Evolutionary conservation across 2,113 vertebrate species (phyloP), one percentile per base, ranked within the genome.

Genomic region (Origma solitaria): DNA sequence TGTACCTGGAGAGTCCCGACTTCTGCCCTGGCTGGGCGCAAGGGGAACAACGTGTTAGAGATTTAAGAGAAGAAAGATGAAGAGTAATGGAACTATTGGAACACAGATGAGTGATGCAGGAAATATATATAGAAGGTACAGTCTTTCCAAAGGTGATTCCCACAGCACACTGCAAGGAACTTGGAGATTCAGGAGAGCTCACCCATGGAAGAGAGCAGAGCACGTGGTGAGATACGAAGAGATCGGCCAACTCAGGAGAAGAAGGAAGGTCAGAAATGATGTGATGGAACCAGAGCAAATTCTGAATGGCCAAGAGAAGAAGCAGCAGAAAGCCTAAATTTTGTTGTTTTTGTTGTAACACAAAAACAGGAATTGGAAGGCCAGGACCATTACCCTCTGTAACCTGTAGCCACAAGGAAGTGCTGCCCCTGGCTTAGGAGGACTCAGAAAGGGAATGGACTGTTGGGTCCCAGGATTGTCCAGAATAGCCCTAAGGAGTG

Each of bases 41-140:
- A 9, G 47, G 51, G 57, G 75, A 90, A n/a, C 45, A 22, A 24
- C 27, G 15, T 12, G 7, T 3, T 3, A 23, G 42, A 37, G 51
- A 5, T 53, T 31, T 2, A 38, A 58, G 11, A 42, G 37, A 33
- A 31, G 31, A 28, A 23, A 60, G 69, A n/a, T 22, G 50, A 68
- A 38, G 38, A 23, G 10, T 6, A 40, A n/a, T 54, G 28, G 8
- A 33, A 79, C 23, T 20, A 1, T 4, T 58, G 61, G 69, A 50
- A 35, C 65, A 35, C 0, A 6, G 66, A 14, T 2, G 71, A 38
- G 45, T 3, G 51, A 28, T 23, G 58, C 5, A 73, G 81, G 84
- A 40, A 54, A 58, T 12, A 44, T 2, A 1, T 15, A 53, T 8
- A 19, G 33, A 23, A 0, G 7, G 24, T 3, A 7, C 3, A 24